phyloP scores from a whole-genome alignment of 2,888 invertebrate genomes.

The Conomelus anceps region DNA sequence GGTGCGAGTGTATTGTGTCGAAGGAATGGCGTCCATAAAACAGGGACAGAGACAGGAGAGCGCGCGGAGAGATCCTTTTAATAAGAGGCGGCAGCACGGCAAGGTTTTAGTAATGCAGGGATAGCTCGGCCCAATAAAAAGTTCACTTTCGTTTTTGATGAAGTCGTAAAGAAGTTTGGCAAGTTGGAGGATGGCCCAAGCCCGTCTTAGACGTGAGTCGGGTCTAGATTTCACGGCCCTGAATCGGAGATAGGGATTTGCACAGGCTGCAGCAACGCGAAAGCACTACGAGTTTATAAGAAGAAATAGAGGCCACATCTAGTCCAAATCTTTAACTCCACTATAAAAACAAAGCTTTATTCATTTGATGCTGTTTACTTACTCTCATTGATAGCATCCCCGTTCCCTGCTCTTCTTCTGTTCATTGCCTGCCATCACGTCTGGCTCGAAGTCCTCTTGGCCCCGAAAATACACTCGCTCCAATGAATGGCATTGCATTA shows the following conservation, averaged over 20 bases:
- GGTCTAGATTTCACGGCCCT: constrained; percentile 4
- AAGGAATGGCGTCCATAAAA: background rate
- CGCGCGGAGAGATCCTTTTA: background rate
- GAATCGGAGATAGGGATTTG: background rate
- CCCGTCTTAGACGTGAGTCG: constrained; percentile 3
- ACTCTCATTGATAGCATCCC: background rate
- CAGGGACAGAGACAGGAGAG: background rate
- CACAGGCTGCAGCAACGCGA: background rate
- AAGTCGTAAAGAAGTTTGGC: constrained; percentile 13
- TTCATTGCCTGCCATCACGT: background rate
- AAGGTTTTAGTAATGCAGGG: background rate
- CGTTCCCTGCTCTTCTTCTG: background rate
- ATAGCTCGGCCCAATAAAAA: constrained; percentile 9
- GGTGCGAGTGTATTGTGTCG: background rate
- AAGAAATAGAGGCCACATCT: background rate
- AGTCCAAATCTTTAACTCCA: constrained; percentile 1
- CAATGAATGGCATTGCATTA: too few species aligned
- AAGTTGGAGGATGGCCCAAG: background rate
- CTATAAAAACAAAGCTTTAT: constrained; percentile 12
- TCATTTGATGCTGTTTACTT: constrained; percentile 10
- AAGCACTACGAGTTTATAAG: background rate
- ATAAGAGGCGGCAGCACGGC: background rate
- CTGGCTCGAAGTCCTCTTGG: background rate
- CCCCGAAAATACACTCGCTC: background rate
- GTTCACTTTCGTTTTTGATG: constrained; percentile 13